phyloP scores from a whole-genome alignment of 2,888 invertebrate species.

The Scaptomyza reducta region DNA sequence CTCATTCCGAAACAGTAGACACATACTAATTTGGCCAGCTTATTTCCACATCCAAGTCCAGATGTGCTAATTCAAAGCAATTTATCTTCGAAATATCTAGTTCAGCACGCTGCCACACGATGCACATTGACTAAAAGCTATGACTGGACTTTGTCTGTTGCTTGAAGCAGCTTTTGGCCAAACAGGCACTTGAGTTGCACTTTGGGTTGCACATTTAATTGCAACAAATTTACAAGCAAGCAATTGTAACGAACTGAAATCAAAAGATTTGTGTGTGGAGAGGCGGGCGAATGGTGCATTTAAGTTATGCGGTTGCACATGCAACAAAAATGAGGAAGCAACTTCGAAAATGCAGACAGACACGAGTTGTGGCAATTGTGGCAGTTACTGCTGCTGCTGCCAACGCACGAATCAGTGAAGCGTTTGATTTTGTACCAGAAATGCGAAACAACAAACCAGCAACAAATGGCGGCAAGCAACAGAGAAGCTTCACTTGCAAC shows the following conservation, averaged over 20 bases:
- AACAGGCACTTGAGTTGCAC: conserved; percentile 33
- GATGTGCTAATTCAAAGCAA: background rate
- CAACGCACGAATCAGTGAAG: conserved; percentile 70
- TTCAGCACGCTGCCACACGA: background rate
- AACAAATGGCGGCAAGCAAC: conserved; percentile 39
- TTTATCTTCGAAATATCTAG: background rate
- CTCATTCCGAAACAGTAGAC: background rate
- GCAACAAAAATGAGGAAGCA: conserved; percentile 76
- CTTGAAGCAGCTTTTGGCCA: background rate
- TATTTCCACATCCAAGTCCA: background rate
- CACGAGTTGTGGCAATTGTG: conserved; percentile 22
- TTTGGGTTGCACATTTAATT: conserved; percentile 41
- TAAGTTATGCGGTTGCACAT: conserved; percentile 70
- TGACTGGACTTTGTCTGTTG: conserved; percentile 5
- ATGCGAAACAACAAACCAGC: conserved; percentile 41
- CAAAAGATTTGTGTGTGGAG: conserved; percentile 15
- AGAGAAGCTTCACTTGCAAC: conserved; percentile 37
- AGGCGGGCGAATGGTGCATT: conserved; percentile 33
- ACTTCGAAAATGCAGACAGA: conserved; percentile 43
- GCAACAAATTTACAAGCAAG: conserved; percentile 54
- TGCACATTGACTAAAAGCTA: background rate
- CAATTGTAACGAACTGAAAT: conserved; percentile 23
- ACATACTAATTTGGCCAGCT: too few relatives aligned
- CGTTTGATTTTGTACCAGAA: conserved; percentile 60
- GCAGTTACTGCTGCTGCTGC: conserved; percentile 39